phyloP scores from a whole-genome alignment of 2,113 vertebrate species.

The Peromyscus californicus region DNA sequence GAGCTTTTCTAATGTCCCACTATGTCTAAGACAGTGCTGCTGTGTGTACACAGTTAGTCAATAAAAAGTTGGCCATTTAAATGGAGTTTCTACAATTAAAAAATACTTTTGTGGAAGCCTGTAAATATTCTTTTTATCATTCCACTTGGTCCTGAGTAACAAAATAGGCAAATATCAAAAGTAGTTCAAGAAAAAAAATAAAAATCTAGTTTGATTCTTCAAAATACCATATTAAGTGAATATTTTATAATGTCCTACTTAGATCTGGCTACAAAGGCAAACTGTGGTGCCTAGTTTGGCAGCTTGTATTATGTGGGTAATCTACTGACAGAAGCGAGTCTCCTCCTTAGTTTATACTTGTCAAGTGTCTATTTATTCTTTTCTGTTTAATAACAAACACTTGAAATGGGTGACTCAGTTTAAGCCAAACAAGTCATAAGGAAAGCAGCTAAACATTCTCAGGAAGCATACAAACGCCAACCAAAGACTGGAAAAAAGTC shows the following conservation, averaged over 20 bases:
- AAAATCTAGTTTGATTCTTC: slow-evolving; percentile 33
- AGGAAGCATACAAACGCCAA: not conserved
- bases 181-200: not conserved
- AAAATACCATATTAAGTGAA: not conserved
- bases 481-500: not conserved
- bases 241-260: slow-evolving; percentile 15
- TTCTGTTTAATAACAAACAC: slow-evolving; percentile 42
- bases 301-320: not conserved
- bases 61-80: not conserved
- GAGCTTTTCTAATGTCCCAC: not conserved
- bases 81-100: not conserved
- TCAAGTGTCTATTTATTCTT: not conserved
- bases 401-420: not conserved
- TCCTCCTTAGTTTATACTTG: not conserved
- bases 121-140: not conserved
- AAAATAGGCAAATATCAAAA: slow-evolving; percentile 41
- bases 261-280: slow-evolving; percentile 13
- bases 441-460: not conserved
- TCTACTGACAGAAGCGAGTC: not conserved
- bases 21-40: not conserved
- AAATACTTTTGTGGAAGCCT: not conserved
- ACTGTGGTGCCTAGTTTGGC: not conserved
- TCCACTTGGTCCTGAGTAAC: not conserved
- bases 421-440: not conserved
- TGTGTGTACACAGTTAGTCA: not conserved